Base-by-base conservation (phyloP, 2,797 vertebrate species). In the Oceanodroma leucorhoa region DNA sequence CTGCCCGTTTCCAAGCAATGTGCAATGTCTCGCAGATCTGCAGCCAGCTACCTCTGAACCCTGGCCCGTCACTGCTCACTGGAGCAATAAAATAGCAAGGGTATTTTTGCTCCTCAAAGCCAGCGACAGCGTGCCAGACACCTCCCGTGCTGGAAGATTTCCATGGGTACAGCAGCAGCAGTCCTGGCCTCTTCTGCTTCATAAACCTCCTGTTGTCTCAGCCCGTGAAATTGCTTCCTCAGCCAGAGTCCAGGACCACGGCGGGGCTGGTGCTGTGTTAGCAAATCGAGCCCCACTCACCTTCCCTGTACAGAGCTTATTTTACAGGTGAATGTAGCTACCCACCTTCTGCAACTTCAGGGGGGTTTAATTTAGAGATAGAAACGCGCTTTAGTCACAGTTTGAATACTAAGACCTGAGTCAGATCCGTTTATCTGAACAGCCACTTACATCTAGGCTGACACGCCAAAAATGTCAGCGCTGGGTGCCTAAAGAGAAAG, bases 31-130 rank as follows among this genome's bases (percentile, higher is more conserved):
- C 0, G 0, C 79, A 57, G 85, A 41, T 65, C 70, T 65, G 87
- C 72, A 86, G 91, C 72, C 87, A 77, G 57, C 75, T 19, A 3
- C 1, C 1, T 36, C 89, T 26, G 9, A 83, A 38, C 48, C 50
- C 53, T 48, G 71, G 73, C 80, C 91, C 85, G 54, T 81, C 55
- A 9, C 73, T 89, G 84, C 64, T 94, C 94, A 66, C 82, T 89
- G 81, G 57, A 95, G 87, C 93, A 89, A 83, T 73, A 72, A 83
- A 91, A 60, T 20, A 93, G 76, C 54, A 65, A 51, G 70, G 29
- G 40, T 85, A 77, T 89, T 93, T 94, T 57, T 10, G 13, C 54
- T 94, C 65, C 71, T 89, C 1, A 1, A 77, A 91, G 89, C 54
- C 57, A 87, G 67, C 1, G 7, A 43, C 54, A 46, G 43, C 2